These are phyloP conservation scores for Cervus canadensis DNA, from an alignment of 2,113 vertebrate species.

Conservation along the genomic window DNA sequence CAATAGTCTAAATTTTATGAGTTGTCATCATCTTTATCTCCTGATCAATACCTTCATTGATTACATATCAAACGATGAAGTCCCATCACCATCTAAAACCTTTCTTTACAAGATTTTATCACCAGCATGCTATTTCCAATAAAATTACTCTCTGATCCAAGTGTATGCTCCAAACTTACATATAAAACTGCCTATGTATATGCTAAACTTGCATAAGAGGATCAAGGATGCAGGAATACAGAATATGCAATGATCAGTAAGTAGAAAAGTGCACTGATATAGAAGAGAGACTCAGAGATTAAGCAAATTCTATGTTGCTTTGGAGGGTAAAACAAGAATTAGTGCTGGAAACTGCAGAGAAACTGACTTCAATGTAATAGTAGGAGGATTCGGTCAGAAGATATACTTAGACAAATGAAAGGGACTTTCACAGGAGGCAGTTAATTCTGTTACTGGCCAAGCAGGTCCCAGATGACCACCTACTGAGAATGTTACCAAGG, in stretches of 20 bases:
- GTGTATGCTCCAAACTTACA: neutral
- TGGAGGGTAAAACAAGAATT: neutral
- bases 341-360: neutral
- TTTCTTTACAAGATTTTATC: neutral
- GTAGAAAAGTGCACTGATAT: neutral
- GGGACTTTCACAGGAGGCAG: neutral
- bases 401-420: neutral
- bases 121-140: neutral
- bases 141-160: neutral
- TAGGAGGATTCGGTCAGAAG: neutral
- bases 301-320: neutral
- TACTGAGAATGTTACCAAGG: neutral
- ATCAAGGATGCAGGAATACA: neutral
- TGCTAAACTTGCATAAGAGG: neutral
- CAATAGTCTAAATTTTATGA: neutral
- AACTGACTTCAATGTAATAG: neutral
- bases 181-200: neutral
- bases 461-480: neutral
- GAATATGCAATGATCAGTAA: neutral
- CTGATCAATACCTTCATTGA: neutral
- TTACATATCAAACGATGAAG: neutral
- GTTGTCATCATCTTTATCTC: neutral
- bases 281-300: neutral
- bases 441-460: neutral
- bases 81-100: neutral